Evolutionary conservation across 2,888 invertebrate genomes (phyloP).

Genomic region (Iphiclides podalirius): DNA sequence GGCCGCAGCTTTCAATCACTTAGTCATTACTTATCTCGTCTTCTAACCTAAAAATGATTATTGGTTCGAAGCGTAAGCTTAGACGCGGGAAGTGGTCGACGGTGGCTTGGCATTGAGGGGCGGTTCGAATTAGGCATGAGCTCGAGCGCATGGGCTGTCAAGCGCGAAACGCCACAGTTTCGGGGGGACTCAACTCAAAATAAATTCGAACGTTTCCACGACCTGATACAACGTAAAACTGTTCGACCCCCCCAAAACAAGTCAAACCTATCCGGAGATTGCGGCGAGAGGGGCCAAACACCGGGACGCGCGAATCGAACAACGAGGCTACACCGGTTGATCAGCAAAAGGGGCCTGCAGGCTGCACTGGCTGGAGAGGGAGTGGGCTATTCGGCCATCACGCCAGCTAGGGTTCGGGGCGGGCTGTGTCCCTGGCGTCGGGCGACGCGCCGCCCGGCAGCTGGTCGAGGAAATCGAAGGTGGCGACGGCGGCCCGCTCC

Average conservation of each 20-base stretch:
- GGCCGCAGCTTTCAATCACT: conserved; percentile 79
- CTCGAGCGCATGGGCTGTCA: neutral
- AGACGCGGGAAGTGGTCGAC: conserved; percentile 54
- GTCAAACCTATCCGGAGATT: too few relatives aligned
- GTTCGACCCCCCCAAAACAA: too few relatives aligned
- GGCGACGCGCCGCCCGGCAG: conserved; percentile 71
- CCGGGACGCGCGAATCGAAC: too few relatives aligned
- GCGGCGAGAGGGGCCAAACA: too few relatives aligned
- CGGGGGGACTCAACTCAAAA: too few relatives aligned
- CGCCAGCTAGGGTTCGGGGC: neutral
- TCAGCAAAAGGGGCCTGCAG: too few relatives aligned
- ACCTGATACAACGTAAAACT: too few relatives aligned
- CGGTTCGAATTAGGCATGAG: neutral
- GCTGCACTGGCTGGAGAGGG: too few relatives aligned
- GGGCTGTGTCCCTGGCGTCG: conserved; percentile 59
- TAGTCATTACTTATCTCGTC: conserved; percentile 71
- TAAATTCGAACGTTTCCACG: too few relatives aligned
- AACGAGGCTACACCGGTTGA: too few relatives aligned
- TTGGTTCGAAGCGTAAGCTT: conserved; percentile 69
- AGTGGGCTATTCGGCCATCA: too few relatives aligned
- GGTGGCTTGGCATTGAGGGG: conserved; percentile 9
- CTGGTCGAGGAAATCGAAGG: conserved; percentile 89
- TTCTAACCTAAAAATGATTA: conserved; percentile 68
- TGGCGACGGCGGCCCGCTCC: conserved; percentile 88
- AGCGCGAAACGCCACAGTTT: neutral